Conservation (phyloP, 2,113 vertebrate species). For the Oreamnos americanus region DNA sequence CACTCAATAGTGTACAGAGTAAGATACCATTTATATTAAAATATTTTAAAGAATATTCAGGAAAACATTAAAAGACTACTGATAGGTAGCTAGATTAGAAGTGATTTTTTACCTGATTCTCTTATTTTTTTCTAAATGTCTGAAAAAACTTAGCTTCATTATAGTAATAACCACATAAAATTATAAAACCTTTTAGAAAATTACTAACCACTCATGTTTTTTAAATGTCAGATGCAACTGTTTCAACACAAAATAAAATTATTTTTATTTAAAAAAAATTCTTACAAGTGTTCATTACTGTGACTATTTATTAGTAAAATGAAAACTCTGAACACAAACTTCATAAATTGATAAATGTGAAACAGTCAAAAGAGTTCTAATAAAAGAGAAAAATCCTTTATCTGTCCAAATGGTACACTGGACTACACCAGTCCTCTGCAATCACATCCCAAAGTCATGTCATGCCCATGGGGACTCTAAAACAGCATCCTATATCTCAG, state of each 20-base stretch:
- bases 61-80: slow-evolving; percentile 19
- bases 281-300: not conserved
- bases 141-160: not conserved
- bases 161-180: slow-evolving; percentile 14
- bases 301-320: slow-evolving; percentile 10
- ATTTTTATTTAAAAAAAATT: not conserved
- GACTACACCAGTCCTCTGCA: not conserved
- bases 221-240: not conserved
- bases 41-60: not conserved
- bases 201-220: not conserved
- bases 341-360: not conserved
- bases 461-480: not conserved
- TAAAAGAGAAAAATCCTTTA: not conserved
- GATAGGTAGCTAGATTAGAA: not conserved
- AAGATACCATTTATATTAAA: slow-evolving; percentile 8
- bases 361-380: not conserved
- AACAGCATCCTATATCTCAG: not conserved
- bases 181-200: slow-evolving; percentile 23
- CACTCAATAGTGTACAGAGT: not conserved
- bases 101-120: slow-evolving; percentile 8
- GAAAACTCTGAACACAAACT: slow-evolving; percentile 20
- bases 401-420: not conserved
- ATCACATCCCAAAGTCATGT: not conserved
- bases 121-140: not conserved
- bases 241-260: slow-evolving; percentile 2